Evolutionary conservation across 2,113 vertebrate genomes (phyloP), one percentile per base, ranked within the genome.

Genomic region (Ahaetulla prasina): DNA sequence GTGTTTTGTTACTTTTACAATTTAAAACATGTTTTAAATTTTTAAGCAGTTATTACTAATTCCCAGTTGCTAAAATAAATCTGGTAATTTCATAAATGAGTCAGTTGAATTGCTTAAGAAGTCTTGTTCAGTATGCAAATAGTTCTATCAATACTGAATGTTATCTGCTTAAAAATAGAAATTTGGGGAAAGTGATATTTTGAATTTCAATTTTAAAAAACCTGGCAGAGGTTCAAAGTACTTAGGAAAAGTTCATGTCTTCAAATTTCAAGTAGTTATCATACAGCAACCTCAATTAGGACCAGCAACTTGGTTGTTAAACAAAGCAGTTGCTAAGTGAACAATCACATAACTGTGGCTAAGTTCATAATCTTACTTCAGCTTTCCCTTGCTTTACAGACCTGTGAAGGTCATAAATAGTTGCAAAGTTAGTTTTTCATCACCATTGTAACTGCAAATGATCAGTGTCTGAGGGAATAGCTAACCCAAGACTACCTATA

Each of bases 41-140:
- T 92, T 92, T 74, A 52, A 68, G 49, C 35, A 53, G 87, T 74
- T 87, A 88, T 60, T 92, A 88, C 53, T 68, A 49, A 88, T 92
- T 74, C 88, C 35, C 85, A 88, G 23, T 52, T 92, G 27, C 23
- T 86, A 88, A 88, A 68, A 92, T 88, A 74, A 88, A 80, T 20
- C 86, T 92, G 86, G 88, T 87, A 88, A 74, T 88, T 30, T 74
- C 47, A 39, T 45, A 23, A 88, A 45, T 8, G 86, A 74, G 39
- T 92, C 50, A 88, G 45, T 74, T 88, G 49, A 60, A 45, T 53
- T 92, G 85, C 87, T 92, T 88, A 92, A 91, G n/a, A 88, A 88
- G 12, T 43, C 85, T 92, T 54, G 55, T 14, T 22, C 57, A 45
- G 91, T 53, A 52, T 74, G 20, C 57, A 88, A 35, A 88, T 49